Percentiles rank a stretch among this genome's conserved stretches.
Conservation (phyloP, 1,140 invertebrate genomes). For the Drosophila nebulosa region DNA sequence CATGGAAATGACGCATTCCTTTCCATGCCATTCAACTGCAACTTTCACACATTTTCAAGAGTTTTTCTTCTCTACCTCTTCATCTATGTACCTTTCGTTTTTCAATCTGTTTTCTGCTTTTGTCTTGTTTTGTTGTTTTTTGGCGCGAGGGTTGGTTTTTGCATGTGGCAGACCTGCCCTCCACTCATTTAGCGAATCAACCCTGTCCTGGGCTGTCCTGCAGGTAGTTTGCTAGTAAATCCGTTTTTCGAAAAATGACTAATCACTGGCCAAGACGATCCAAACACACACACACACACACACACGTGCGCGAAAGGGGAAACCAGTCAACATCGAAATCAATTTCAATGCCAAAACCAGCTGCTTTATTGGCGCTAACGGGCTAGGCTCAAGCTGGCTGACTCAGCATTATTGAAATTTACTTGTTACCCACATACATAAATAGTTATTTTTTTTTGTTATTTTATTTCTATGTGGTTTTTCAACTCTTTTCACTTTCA, state of each 20-base stretch:
- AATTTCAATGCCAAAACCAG: conserved; percentile 24
- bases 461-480: conserved; percentile 44
- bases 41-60: conserved; percentile 51
- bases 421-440: conserved; percentile 17
- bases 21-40: conserved; percentile 5
- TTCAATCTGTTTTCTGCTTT: neutral
- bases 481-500: conserved; percentile 67
- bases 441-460: neutral
- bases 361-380: conserved; percentile 18
- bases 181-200: conserved; percentile 24
- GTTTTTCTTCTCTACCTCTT: neutral
- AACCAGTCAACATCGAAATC: neutral
- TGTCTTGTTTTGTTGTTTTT: conserved; percentile 44
- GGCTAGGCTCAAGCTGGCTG: conserved; percentile 11
- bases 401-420: conserved; percentile 44
- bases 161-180: conserved; percentile 45
- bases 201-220: conserved; percentile 14
- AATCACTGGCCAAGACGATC: conserved; percentile 25
- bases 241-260: conserved; percentile 46
- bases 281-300: neutral
- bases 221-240: conserved; percentile 42
- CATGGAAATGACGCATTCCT: conserved; percentile 35
- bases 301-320: too few species aligned
- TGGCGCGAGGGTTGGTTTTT: conserved; percentile 70
- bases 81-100: too few species aligned